These are phyloP conservation scores for Leptinotarsa tumamoca DNA, from an alignment of 2,888 invertebrate genomes.

Conservation along the genomic window DNA sequence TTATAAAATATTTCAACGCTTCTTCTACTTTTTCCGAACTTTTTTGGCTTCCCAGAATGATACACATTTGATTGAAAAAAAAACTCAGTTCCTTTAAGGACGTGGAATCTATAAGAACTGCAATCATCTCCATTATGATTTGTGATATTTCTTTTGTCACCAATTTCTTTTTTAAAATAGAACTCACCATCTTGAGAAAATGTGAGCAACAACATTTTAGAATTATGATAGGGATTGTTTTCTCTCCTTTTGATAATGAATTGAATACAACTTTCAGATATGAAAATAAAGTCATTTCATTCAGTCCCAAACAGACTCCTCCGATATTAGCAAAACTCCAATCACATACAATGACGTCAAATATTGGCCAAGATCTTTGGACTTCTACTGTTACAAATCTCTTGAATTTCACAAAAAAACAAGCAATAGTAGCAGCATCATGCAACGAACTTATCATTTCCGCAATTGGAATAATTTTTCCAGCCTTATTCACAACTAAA, in stretches of 20 bases:
- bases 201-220: neutral
- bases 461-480: neutral
- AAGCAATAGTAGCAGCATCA: neutral
- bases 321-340: neutral
- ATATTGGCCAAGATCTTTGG: neutral
- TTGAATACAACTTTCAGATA: neutral
- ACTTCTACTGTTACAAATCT: neutral
- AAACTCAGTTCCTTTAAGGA: too few relatives aligned
- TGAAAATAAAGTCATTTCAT: slow-evolving; percentile 3
- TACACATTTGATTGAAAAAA: neutral
- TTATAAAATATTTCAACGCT: neutral
- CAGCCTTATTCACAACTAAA: neutral
- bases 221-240: neutral
- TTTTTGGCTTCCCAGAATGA: neutral
- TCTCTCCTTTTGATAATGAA: neutral
- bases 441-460: neutral
- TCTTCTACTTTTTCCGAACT: neutral
- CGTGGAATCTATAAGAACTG: neutral
- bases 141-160: neutral
- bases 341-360: neutral
- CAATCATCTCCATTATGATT: neutral
- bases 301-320: neutral
- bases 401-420: neutral
- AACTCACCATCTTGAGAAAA: neutral
- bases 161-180: neutral